Conservation (phyloP, 1,140 invertebrate species). For the Polypedilum pembai region DNA sequence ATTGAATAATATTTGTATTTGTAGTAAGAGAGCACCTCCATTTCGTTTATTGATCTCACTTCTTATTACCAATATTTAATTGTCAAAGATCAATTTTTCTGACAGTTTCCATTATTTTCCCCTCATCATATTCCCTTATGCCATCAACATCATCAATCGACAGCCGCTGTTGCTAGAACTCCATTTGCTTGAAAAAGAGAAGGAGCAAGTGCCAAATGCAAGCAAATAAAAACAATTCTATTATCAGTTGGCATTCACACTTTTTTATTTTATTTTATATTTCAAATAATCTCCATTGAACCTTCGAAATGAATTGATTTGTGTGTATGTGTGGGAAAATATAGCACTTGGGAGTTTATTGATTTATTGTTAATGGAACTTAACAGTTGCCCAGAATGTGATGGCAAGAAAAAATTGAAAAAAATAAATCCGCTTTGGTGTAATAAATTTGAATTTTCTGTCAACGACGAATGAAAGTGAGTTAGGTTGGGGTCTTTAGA, state of each 20-base stretch:
- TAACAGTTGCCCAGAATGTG: slow-evolving; percentile 10
- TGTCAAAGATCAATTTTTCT: slow-evolving; percentile 28
- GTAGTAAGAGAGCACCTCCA: background rate
- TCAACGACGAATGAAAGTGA: background rate
- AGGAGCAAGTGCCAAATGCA: background rate
- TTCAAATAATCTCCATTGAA: no score
- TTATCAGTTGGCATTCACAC: slow-evolving; percentile 27
- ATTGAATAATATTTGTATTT: background rate
- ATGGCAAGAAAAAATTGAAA: background rate
- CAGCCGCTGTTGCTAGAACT: slow-evolving; percentile 3
- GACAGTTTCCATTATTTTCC: slow-evolving; percentile 24
- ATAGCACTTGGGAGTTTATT: background rate
- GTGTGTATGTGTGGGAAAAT: background rate
- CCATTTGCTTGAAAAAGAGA: background rate
- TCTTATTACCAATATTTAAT: slow-evolving; percentile 3
- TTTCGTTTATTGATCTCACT: slow-evolving; percentile 21
- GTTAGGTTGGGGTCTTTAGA: background rate
- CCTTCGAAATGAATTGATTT: no score
- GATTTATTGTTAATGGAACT: slow-evolving; percentile 18
- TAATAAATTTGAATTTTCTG: slow-evolving; percentile 25
- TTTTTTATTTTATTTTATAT: background rate
- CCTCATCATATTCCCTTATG: background rate
- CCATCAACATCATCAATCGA: slow-evolving; percentile 13
- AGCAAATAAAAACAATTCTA: slow-evolving; percentile 7
- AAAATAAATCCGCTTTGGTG: slow-evolving; percentile 22